Base-by-base conservation (phyloP, 2,797 vertebrate species). In the Rhinoraja longicauda region DNA sequence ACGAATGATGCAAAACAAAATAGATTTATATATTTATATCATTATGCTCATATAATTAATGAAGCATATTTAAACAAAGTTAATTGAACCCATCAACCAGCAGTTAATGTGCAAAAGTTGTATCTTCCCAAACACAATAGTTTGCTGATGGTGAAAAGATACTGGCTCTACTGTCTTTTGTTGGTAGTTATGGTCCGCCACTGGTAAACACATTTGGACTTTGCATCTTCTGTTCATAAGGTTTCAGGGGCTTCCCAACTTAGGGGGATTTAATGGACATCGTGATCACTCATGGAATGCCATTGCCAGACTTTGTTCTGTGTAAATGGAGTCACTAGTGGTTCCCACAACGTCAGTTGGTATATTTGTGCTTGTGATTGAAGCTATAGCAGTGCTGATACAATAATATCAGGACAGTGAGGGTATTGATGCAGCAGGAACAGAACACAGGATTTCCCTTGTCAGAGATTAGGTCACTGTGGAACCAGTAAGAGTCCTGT, bases 391-490 rank as follows among this genome's bases (percentile, higher is more conserved):
- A 67, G 59, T 10, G 15, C n/a, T 67, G 84, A 88, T 88, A 67
- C 62, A 88, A 67, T 88, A 26, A 88, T 36, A 62, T n/a, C 62
- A 67, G 19, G 84, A 67, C 59, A 53, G 59, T 88, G 84, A 36
- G 32, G 59, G 19, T 64, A 88, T 88, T 62, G 32, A 62, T 32
- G n/a, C 84, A 88, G 84, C 84, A 88, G 84, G 62, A 67, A 88
- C 59, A 67, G 84, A 88, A 88, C 59, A 88, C 84, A 88, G 84
- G 84, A 88, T 88, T 88, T 88, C 84, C 84, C 84, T 67, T 62
- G 62, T 32, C 10, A 67, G 84, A 88, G 84, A 88, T 88, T 78
- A 78, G 77, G 77, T 39, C 32, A 78, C 77, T 19, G 59, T 67
- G 59, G n/a, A n/a, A 88, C 67, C n/a, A 88, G 36, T 88, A 67